A percentile compares a stretch with the other conserved stretches of the same genome.
phyloP scores from a whole-genome alignment of 1,140 invertebrate genomes.

The Macrocentrus cingulum region DNA sequence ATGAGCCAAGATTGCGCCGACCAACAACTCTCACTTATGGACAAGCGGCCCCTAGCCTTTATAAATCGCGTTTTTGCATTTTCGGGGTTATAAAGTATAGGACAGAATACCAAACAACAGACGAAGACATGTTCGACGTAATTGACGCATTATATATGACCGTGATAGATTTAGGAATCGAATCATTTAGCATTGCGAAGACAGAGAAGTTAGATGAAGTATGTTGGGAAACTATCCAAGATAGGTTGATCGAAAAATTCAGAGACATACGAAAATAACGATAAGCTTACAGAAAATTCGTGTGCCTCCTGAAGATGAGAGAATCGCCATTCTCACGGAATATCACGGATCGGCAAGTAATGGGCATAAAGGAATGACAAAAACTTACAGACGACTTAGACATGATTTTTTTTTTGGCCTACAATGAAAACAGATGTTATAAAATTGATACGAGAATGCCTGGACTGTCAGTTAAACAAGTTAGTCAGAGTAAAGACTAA shows the following conservation, averaged over 20 bases:
- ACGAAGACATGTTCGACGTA: conserved; percentile 1
- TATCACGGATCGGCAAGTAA: conserved; percentile 2
- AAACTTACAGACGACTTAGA: conserved; percentile 11
- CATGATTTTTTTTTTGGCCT: conserved; percentile 12
- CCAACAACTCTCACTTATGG: no score
- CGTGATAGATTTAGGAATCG: conserved; percentile 1
- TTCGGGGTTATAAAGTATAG: conserved; percentile 4
- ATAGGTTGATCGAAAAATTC: background rate
- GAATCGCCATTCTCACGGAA: background rate
- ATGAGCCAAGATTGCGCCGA: no score
- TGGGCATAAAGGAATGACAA: conserved; percentile 14
- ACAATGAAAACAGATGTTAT: conserved; percentile 7
- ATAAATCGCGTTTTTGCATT: no score
- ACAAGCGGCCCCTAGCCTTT: no score
- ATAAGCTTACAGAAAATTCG: conserved; percentile 6
- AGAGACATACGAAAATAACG: conserved; percentile 1
- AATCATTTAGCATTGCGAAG: conserved; percentile 15
- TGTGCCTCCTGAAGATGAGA: background rate
- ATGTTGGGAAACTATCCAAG: conserved; percentile 2
- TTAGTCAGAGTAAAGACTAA: conserved; percentile 8
- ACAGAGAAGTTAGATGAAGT: conserved; percentile 14
- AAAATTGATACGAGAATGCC: conserved; percentile 16
- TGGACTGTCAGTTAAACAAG: conserved; percentile 13
- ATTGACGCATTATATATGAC: background rate
- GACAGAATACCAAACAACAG: background rate